phyloP scores from a whole-genome alignment of 2,797 vertebrate genomes.

The Brotula barbata region DNA sequence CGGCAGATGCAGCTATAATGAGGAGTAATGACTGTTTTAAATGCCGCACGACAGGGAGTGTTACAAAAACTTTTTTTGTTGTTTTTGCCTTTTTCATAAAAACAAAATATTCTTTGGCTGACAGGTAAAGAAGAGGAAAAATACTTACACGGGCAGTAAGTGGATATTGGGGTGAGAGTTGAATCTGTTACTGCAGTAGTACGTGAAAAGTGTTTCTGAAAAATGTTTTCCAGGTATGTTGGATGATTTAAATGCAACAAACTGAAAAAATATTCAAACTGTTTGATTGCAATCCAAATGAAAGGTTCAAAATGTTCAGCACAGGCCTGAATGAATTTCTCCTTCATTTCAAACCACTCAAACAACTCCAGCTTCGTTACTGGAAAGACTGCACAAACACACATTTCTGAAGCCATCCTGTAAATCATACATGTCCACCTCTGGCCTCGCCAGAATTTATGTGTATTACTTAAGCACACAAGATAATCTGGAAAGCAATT shows the following conservation, averaged over 20 bases:
- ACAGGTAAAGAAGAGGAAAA: background rate
- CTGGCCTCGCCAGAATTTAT: slow-evolving; percentile 17
- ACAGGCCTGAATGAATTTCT: background rate
- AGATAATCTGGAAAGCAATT: slow-evolving; percentile 10
- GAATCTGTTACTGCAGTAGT: no score
- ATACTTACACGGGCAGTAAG: background rate
- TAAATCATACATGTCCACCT: slow-evolving; percentile 18
- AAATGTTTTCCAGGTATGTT: background rate
- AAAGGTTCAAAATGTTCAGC: background rate
- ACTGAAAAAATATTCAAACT: slow-evolving; percentile 20
- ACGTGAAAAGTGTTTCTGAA: background rate
- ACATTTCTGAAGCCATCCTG: background rate
- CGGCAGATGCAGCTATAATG: background rate
- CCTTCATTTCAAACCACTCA: no score
- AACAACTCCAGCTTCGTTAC: slow-evolving; percentile 2
- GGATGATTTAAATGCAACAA: background rate
- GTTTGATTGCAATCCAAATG: slow-evolving; percentile 1
- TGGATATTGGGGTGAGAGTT: no score
- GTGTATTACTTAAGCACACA: background rate
- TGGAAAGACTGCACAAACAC: slow-evolving; percentile 12
- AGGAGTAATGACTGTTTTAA: background rate
- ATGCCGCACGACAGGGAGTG: background rate
- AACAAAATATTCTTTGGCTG: background rate
- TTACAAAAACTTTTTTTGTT: no score
- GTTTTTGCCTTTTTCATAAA: no score